Evolutionary conservation across 2,113 vertebrate genomes (phyloP).

Genomic region (Baryphthengus martii): DNA sequence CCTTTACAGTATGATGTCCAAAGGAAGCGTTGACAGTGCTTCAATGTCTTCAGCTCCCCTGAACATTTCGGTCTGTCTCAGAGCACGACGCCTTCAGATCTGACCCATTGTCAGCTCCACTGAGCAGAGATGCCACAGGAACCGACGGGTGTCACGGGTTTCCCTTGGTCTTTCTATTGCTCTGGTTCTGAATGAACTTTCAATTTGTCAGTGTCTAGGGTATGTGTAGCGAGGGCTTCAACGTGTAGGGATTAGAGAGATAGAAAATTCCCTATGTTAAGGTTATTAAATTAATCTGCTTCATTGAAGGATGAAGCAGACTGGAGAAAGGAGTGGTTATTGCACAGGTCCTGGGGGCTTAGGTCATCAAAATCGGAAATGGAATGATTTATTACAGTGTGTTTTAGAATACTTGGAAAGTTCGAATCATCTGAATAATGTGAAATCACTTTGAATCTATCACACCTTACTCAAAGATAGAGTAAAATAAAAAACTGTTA

Average conservation of each 20-base stretch:
- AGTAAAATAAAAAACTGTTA: neutral
- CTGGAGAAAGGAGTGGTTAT: neutral
- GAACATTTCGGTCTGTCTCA: neutral
- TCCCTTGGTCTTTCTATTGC: neutral
- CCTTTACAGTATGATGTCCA: neutral
- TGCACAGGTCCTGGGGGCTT: neutral
- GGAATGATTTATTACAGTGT: neutral
- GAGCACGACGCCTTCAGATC: neutral
- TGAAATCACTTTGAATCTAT: neutral
- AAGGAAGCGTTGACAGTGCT: neutral
- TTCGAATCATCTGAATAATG: neutral
- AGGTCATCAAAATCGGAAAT: neutral
- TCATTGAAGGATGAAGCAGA: neutral
- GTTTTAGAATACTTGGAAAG: neutral
- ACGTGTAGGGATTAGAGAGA: neutral
- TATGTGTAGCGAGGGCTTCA: neutral
- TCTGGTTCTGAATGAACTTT: neutral
- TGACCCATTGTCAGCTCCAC: neutral
- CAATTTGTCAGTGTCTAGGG: neutral
- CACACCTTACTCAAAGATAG: neutral
- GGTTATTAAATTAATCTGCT: constrained; percentile 7
- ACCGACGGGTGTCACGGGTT: neutral
- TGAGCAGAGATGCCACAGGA: neutral
- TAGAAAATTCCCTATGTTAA: neutral
- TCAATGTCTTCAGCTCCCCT: neutral